Evolutionary conservation across 2,888 invertebrate species (phyloP), one percentile per base, ranked within the genome.

Genomic region (Morpho achilles): DNA sequence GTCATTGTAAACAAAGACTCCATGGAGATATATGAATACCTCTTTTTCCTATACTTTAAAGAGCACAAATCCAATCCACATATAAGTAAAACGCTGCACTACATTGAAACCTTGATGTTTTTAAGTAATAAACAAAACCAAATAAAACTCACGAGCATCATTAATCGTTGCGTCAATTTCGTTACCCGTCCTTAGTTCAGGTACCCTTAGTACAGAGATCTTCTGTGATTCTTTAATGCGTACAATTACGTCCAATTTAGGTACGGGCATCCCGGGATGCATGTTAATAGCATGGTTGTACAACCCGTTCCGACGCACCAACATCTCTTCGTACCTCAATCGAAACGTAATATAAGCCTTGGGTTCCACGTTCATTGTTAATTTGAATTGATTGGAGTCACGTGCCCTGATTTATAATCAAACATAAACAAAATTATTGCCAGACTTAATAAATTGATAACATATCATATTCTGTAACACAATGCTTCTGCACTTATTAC

Each of bases 221-320:
- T 92, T 92, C 65, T 92, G 87, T 1, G 91, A 84, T 78, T 95
- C 95, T 60, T 91, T 88, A 62, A 95, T 93, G 63, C 91, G 87
- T 1, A 95, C 93, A 23, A 92, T 91, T 49, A 95, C 93, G 39
- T 90, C 85, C 50, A 95, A 84, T 67, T 94, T 91, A 53, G 92
- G 91, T n/a, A 95, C 94, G 7, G 92, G 75, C 66, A 93, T 92
- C 40, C 94, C 93, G 0, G 95, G 94, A 73, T 94, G 93, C 53
- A 95, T 83, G 75, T 95, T 94, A 57, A 95, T 88, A 9, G 93
- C 92, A 67, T 94, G 92, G 72, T 95, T 93, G 82, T 95, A 96
- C 8, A 92, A 90, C 7, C 93, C 93, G 62, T 93, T 91, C 56
- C 92, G 91, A 5, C 95, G 88, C 16, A 90, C 80, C 52, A 96